These are phyloP conservation scores for Lacanobia wlatinum DNA, from an alignment of 2,888 invertebrate genomes.

Conservation along the genomic window DNA sequence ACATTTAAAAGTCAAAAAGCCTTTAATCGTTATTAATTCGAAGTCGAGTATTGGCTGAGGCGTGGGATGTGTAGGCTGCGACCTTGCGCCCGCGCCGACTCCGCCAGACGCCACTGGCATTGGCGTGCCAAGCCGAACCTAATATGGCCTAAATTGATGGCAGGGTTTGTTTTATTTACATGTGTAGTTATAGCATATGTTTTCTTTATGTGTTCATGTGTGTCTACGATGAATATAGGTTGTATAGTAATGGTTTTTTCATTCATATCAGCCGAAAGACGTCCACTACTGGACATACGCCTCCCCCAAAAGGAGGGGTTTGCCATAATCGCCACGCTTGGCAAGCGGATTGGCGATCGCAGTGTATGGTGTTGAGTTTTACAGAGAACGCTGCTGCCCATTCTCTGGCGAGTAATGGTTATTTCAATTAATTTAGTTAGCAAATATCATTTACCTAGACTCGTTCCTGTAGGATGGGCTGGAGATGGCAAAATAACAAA, in stretches of 20 bases:
- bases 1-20: slow-evolving; percentile 44
- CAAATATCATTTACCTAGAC: not conserved
- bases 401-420: no score
- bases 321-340: no score
- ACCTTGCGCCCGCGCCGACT: slow-evolving; percentile 77
- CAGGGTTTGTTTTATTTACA: slow-evolving; percentile 59
- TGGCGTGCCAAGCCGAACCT: slow-evolving; percentile 76
- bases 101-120: slow-evolving; percentile 69
- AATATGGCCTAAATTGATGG: slow-evolving; percentile 75
- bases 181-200: slow-evolving; percentile 42
- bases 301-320: no score
- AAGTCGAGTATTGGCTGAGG: slow-evolving; percentile 47
- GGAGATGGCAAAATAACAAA: no score
- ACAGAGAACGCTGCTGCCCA: no score
- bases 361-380: no score
- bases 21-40: slow-evolving; percentile 31
- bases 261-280: no score
- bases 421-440: not conserved
- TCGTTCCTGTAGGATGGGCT: no score
- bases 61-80: slow-evolving; percentile 81
- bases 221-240: not conserved
- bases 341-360: no score
- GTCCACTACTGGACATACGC: no score
- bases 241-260: not conserved
- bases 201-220: slow-evolving; percentile 29